Conservation (phyloP, 2,113 vertebrate species). For the Phalacrocorax brasilianus region DNA sequence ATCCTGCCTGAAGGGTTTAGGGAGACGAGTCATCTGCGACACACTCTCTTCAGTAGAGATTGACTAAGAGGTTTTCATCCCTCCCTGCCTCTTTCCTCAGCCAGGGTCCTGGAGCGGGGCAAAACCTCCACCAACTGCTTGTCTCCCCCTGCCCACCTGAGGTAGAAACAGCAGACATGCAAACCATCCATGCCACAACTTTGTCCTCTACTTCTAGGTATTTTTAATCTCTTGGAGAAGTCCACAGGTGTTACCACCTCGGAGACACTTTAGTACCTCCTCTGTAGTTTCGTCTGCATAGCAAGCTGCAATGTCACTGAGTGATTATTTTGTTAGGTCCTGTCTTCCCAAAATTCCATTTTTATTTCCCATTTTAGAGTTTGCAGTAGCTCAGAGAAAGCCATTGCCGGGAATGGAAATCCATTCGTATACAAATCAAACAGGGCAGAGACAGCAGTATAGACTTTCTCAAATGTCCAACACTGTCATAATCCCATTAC, state of each 20-base stretch:
- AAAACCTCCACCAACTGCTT: background rate
- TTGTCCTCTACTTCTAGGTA: background rate
- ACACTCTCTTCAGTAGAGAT: background rate
- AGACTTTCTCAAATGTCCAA: background rate
- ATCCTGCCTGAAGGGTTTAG: background rate
- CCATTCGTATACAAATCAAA: background rate
- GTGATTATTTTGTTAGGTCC: background rate
- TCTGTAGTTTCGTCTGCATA: background rate
- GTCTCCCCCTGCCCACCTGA: background rate
- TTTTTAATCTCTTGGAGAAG: background rate
- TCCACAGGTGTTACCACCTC: background rate
- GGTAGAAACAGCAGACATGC: background rate
- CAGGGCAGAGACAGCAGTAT: background rate
- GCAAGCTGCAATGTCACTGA: background rate
- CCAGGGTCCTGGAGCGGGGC: background rate
- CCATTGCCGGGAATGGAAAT: background rate
- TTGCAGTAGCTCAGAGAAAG: background rate
- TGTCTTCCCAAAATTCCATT: background rate
- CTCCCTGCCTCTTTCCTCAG: background rate
- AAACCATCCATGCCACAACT: background rate
- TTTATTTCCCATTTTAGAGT: background rate
- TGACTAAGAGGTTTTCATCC: background rate
- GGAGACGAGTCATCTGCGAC: background rate
- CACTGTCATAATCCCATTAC: slow-evolving; percentile 15
- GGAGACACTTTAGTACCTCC: background rate